A percentile compares a stretch with the other conserved stretches of the same genome.
phyloP scores from a whole-genome alignment of 1,140 invertebrate species.

The Tyrophagus putrescentiae region DNA sequence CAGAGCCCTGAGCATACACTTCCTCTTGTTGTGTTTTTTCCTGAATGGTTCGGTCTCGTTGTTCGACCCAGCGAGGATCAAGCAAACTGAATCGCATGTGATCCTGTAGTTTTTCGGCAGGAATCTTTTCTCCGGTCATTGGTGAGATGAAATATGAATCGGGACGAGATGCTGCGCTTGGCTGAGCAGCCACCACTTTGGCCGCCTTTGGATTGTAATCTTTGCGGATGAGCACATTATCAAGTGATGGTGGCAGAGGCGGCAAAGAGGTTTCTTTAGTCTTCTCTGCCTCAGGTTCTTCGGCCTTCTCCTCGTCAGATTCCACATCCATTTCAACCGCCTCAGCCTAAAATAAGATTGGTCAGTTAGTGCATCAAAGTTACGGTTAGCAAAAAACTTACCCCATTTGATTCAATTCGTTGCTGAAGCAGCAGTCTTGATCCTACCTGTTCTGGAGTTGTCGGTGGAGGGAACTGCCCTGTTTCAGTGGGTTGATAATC shows the following conservation, averaged over 20 bases:
- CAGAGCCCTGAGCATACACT: slow-evolving; percentile 68
- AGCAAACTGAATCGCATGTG: slow-evolving; percentile 78
- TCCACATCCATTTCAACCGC: slow-evolving; percentile 60
- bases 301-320: slow-evolving; percentile 55
- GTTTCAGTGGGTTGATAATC: slow-evolving; percentile 94
- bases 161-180: slow-evolving; percentile 41
- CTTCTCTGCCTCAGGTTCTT: slow-evolving; percentile 23
- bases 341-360: slow-evolving; percentile 30
- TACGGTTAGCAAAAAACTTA: slow-evolving; percentile 23
- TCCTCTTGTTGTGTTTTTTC: slow-evolving; percentile 72
- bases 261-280: slow-evolving; percentile 41
- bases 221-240: slow-evolving; percentile 89
- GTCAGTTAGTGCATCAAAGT: not conserved
- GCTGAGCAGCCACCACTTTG: slow-evolving; percentile 34
- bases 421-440: slow-evolving; percentile 74
- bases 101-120: slow-evolving; percentile 87
- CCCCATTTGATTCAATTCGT: slow-evolving; percentile 34
- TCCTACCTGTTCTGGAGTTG: slow-evolving; percentile 89
- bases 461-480: slow-evolving; percentile 77
- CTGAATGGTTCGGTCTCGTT: slow-evolving; percentile 67
- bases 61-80: slow-evolving; percentile 95
- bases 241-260: slow-evolving; percentile 59
- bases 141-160: slow-evolving; percentile 94
- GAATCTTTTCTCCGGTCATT: slow-evolving; percentile 92
- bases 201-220: slow-evolving; percentile 85